Evolutionary conservation across 35 echinoderm and acorn worm genomes (phyloP), one percentile per base, ranked within the genome.

Genomic region (Apostichopus japonicus): DNA sequence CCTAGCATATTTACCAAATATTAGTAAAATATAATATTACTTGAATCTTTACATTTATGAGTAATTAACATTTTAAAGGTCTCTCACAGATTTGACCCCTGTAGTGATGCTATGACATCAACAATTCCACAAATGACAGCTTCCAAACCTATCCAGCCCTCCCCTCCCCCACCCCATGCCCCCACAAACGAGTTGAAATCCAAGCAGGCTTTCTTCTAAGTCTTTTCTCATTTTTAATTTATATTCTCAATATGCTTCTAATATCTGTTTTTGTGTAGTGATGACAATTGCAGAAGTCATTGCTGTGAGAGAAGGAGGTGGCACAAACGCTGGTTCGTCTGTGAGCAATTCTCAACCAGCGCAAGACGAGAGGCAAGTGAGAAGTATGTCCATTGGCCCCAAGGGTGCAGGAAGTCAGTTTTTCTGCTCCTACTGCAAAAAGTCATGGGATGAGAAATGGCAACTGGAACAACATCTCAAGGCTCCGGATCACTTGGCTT

Each of bases 401-500:
- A 83, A 83, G 6, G 80, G 52, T 83, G 51, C 51, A 19, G 51
- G 53, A n/a, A 83, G 80, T 56, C 25, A 56, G 53, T 83, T 55
- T 55, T 14, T 55, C 55, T 83, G 80, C 55, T 10, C 27, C 5
- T 88, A 72, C 23, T 67, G 86, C 21, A 88, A 88, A 21, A 33
- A 61, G 25, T 6, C 57, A 5, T 67, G 55, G 6, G 57, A 10
- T 63, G 86, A 72, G 67, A 88, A 88, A 67, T 88, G 86, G 86
- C 16, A 88, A 62, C 59, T 63, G 59, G 56, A 88, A 17, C 54
- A 72, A 59, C 86, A 88, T 56, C 55, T 83, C 15, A 83, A 73
- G 44, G 62, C 92, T 15, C 59, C 67, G 51, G 92, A 95, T 6
- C 96, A 97, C 77, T 95, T 92, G 65, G 17, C 52, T 55, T 92